phyloP scores from a whole-genome alignment of 2,113 vertebrate genomes.

The Semnopithecus entellus region DNA sequence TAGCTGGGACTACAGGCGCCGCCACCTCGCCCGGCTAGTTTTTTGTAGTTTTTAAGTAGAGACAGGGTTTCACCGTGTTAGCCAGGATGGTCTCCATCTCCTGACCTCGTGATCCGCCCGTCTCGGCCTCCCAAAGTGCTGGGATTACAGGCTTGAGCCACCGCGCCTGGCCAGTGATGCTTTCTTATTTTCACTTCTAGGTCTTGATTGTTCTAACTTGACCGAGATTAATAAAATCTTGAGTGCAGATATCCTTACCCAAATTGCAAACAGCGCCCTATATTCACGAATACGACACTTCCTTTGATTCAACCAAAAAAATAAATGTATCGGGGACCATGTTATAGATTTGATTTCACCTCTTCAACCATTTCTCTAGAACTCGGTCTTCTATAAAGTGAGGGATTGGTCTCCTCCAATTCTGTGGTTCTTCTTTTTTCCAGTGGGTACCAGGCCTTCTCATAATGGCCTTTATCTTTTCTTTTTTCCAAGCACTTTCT shows the following conservation, averaged over 20 bases:
- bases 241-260: not conserved
- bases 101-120: no score
- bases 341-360: not conserved
- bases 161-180: no score
- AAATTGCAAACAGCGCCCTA: not conserved
- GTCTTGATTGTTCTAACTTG: not conserved
- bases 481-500: not conserved
- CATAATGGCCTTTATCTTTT: not conserved
- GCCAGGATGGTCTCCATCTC: no score
- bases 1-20: no score
- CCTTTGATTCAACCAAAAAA: not conserved
- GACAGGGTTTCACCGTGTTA: no score
- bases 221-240: not conserved
- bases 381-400: not conserved
- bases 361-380: not conserved
- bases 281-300: not conserved
- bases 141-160: no score
- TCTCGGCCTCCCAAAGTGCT: no score
- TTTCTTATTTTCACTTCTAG: not conserved
- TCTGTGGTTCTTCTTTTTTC: not conserved
- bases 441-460: not conserved
- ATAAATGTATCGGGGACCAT: rapidly evolving
- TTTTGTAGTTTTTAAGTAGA: no score
- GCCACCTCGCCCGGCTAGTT: no score
- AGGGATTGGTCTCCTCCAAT: not conserved